A percentile compares a stretch with the other conserved stretches of the same genome.
phyloP scores from a whole-genome alignment of 2,797 vertebrate species.

The Typhlichthys eigenmanni region DNA sequence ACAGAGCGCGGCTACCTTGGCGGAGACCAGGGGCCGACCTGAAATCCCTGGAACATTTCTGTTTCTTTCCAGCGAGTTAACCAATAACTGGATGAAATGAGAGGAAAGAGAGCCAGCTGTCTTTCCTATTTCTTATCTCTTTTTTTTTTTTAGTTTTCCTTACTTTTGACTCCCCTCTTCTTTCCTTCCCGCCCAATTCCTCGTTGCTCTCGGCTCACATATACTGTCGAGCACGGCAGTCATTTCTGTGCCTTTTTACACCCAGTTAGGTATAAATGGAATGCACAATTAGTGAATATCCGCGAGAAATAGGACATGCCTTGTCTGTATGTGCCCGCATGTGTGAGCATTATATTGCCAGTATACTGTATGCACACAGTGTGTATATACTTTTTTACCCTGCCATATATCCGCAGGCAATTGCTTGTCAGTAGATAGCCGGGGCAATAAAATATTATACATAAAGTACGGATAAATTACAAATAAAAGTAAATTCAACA shows the following conservation, averaged over 20 bases:
- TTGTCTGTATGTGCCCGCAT: no score
- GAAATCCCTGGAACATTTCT: conserved; percentile 89
- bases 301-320: conserved; percentile 66
- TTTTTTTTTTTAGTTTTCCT: conserved; percentile 4
- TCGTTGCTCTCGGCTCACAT: neutral
- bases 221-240: no score
- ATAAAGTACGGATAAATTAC: no score
- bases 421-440: no score
- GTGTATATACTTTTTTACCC: neutral
- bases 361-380: no score
- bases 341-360: no score
- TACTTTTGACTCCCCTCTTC: neutral
- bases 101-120: conserved; percentile 92
- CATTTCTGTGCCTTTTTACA: conserved; percentile 48
- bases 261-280: conserved; percentile 72
- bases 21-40: conserved; percentile 80
- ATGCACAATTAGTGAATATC: conserved; percentile 77
- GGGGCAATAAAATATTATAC: no score
- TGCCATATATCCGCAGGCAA: no score
- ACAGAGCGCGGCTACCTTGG: conserved; percentile 86
- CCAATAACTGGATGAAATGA: conserved; percentile 96
- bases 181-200: conserved; percentile 21
- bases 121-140: conserved; percentile 80
- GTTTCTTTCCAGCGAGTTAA: conserved; percentile 95
- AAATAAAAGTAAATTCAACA: no score